phyloP scores from a whole-genome alignment of 2,797 vertebrate genomes.

The Sebastes steindachneri region DNA sequence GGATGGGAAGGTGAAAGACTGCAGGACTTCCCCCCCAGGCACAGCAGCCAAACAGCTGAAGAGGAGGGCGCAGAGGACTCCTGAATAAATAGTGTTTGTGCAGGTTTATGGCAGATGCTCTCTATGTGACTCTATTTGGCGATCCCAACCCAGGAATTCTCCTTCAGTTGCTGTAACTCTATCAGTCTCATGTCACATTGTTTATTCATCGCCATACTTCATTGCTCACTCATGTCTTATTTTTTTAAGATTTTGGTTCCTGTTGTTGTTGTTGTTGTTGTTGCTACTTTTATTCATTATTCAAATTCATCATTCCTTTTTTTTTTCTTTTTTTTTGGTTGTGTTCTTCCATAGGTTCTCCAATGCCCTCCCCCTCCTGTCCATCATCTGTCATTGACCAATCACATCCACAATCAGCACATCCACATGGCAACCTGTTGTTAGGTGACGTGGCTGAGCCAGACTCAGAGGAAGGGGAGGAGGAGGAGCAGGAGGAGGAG shows the following conservation, averaged over 20 bases:
- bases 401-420: conserved; percentile 70
- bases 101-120: background rate
- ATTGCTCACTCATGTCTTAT: background rate
- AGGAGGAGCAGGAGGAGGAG: conserved; percentile 20
- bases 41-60: background rate
- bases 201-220: conserved; percentile 2
- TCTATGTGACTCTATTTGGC: background rate
- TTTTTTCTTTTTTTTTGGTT: conserved; percentile 32
- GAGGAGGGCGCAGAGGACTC: no score
- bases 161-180: background rate
- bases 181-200: background rate
- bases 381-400: conserved; percentile 78
- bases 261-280: conserved; percentile 24
- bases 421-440: conserved; percentile 67
- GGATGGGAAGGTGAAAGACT: background rate
- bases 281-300: conserved; percentile 29
- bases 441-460: conserved; percentile 61
- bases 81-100: background rate
- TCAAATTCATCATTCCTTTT: conserved; percentile 36
- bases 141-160: background rate
- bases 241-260: background rate
- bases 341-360: conserved; percentile 72
- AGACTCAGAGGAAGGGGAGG: conserved; percentile 67
- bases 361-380: conserved; percentile 79
- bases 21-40: background rate